Conservation (phyloP, 1,140 invertebrate genomes). For the Nephila pilipes region DNA sequence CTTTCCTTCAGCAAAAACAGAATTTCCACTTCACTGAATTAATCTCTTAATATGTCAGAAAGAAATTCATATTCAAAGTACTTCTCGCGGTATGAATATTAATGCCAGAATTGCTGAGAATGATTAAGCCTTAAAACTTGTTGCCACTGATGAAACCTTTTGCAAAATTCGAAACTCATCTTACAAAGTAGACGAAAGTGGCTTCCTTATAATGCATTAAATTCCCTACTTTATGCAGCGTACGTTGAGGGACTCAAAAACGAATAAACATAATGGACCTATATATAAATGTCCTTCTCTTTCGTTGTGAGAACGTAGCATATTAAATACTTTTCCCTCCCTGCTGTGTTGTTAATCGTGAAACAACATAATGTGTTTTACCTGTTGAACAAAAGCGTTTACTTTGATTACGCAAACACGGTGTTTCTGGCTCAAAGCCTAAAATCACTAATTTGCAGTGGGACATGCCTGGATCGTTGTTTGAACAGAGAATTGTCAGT, state of each 20-base stretch:
- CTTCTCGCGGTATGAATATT: not conserved
- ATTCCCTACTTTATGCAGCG: not conserved
- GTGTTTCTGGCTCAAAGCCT: not conserved
- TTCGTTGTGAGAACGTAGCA: not conserved
- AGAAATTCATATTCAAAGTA: not conserved
- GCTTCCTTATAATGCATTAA: not conserved
- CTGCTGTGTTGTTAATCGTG: not conserved
- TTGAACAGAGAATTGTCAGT: not conserved
- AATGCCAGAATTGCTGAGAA: not conserved
- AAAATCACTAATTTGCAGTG: not conserved
- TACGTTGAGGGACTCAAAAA: constrained; percentile 1
- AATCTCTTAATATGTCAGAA: not conserved
- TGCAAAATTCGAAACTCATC: not conserved
- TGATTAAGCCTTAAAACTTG: constrained; percentile 23
- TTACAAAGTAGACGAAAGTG: not conserved
- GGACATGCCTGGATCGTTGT: not conserved
- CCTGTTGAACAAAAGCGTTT: constrained; percentile 1
- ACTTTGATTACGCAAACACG: constrained; percentile 6
- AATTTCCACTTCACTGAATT: not conserved
- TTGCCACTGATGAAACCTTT: not conserved
- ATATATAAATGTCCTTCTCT: constrained; percentile 49
- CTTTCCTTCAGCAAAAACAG: not conserved
- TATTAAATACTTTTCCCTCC: not conserved
- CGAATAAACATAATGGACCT: constrained; percentile 42
- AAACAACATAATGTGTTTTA: not conserved